phyloP scores from a whole-genome alignment of 2,113 vertebrate species.

The Nothobranchius kuhntae region DNA sequence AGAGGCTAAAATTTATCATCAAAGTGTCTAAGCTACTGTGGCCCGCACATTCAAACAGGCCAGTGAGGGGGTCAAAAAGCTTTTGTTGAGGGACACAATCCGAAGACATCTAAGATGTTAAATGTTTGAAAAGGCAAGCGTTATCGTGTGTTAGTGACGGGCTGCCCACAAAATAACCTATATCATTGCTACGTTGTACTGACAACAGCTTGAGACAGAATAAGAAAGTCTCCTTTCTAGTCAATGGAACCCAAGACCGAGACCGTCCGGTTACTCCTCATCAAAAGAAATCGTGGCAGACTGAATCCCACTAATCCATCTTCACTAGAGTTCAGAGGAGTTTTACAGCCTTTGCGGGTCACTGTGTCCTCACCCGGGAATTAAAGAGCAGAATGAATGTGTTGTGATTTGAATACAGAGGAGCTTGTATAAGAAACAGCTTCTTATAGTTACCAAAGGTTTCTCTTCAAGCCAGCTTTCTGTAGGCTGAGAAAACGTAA shows the following conservation, averaged over 20 bases:
- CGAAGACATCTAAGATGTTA: conserved; percentile 25
- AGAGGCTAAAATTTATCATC: conserved; percentile 11
- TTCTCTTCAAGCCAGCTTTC: conserved; percentile 1
- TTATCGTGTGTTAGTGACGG: background rate
- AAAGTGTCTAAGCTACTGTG: conserved; percentile 11
- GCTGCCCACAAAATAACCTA: conserved; percentile 6
- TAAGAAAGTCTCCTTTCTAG: conserved; percentile 16
- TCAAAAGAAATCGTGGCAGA: conserved; percentile 40
- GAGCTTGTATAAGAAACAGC: background rate
- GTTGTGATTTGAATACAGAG: conserved; percentile 35
- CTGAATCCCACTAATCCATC: conserved; percentile 50
- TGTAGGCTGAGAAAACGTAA: too few species aligned
- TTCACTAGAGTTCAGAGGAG: conserved; percentile 46
- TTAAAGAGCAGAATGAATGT: conserved; percentile 27
- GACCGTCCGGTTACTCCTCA: conserved; percentile 30
- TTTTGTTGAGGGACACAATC: conserved; percentile 14
- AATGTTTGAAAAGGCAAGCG: conserved; percentile 17
- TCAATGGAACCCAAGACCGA: conserved; percentile 10
- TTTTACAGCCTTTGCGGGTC: conserved; percentile 36
- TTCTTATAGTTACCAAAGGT: background rate
- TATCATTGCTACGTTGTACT: conserved; percentile 8
- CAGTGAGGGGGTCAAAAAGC: conserved; percentile 28
- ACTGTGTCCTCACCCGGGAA: conserved; percentile 44
- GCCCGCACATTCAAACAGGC: conserved; percentile 6
- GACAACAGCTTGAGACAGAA: conserved; percentile 21